Base-by-base conservation (phyloP, 2,113 vertebrate species). In the Prionailurus bengalensis region DNA sequence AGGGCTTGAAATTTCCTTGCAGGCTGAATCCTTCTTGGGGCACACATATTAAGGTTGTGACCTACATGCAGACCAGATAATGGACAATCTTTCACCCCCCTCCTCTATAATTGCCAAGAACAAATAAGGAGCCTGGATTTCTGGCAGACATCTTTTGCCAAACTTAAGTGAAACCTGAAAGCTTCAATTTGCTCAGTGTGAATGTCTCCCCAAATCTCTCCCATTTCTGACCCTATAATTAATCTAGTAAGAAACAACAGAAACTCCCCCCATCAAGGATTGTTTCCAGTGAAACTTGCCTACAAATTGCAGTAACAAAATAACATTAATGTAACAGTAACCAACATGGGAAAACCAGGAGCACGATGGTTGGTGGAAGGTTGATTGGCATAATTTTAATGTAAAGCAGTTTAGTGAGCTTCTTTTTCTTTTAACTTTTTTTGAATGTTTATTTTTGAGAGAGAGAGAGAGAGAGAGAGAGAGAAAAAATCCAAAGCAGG, bases 241-340 rank as follows among this genome's bases (percentile, higher is more conserved):
- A 95, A 89, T 85, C 78, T 95, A 65, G 33, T 1, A 78, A 93
- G 68, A 85, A 97, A 76, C 70, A 97, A 29, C 13, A 92, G 95
- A 97, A 97, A 74, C 58, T 97, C 25, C 27, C 93, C 94, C 63
- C 42, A 93, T 92, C 80, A 89, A 80, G 36, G 25, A 15, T 91
- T 87, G 55, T 78, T 65, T 95, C 55, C 63, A 83, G 45, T 87
- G 96, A 97, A 96, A 27, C 4, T 39, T 95, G 68, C 74, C 90
- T 97, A 76, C 2, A 27, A 96, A 97, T 93, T 93, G 48, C 78
- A 97, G 81, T 70, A 95, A 95, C 91, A 51, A 94, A 95, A 93
- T 85, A 94, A 97, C 93, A 83, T 83, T 9, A 71, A 84, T 61
- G 4, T 68, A 87, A 86, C 25, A 71, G 79, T 87, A 89, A 87